These are phyloP conservation scores for Umimayanthus kanabou DNA, from an alignment of 92 coral and sea anemone genomes.

Conservation along the genomic window DNA sequence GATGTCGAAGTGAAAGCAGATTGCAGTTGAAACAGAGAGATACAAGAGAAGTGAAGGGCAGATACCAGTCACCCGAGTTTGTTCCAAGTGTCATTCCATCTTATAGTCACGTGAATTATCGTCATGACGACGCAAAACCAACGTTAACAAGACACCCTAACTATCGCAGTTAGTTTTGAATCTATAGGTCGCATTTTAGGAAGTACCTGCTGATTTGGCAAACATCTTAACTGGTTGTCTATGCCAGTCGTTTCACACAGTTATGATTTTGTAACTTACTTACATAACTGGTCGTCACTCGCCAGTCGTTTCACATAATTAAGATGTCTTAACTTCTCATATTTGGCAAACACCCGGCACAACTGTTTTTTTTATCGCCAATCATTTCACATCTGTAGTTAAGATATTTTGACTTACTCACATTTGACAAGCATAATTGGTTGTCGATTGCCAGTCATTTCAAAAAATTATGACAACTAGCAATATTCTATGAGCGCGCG, in stretches of 20 bases:
- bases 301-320: not conserved
- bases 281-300: not conserved
- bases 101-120: conserved; percentile 20
- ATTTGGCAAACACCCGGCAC: too few species aligned
- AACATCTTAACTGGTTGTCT: too few species aligned
- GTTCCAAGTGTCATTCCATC: conserved; percentile 25
- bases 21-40: conserved; percentile 17
- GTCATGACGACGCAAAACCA: not conserved
- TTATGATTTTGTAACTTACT: too few species aligned
- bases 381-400: too few species aligned
- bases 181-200: too few species aligned
- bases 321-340: too few species aligned
- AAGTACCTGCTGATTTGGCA: too few species aligned
- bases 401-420: too few species aligned
- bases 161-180: not conserved
- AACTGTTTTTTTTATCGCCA: too few species aligned
- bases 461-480: not conserved
- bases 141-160: not conserved
- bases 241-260: too few species aligned
- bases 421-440: too few species aligned
- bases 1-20: conserved; percentile 46
- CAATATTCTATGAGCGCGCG: too few species aligned
- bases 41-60: conserved; percentile 18
- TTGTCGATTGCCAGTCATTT: not conserved
- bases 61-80: conserved; percentile 47